These are phyloP conservation scores for Maniola jurtina DNA, from an alignment of 1,140 invertebrate genomes.

Conservation along the genomic window DNA sequence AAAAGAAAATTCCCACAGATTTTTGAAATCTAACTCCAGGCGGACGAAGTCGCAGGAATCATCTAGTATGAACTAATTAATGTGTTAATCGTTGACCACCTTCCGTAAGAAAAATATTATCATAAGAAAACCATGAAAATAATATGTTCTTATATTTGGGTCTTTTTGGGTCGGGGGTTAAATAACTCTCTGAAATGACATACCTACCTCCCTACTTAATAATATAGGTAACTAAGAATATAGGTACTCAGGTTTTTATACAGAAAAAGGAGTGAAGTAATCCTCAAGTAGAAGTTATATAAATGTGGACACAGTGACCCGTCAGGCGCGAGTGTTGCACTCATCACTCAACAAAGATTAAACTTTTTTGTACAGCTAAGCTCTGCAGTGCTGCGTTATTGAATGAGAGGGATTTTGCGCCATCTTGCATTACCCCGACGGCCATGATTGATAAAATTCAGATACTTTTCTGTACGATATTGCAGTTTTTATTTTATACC, in stretches of 20 bases:
- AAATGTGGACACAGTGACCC: constrained; percentile 24
- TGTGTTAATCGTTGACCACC: no score
- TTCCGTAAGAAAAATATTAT: no score
- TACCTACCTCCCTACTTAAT: no score
- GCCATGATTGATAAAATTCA: constrained; percentile 25
- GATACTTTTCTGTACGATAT: not conserved
- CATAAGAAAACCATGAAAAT: no score
- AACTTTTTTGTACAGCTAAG: constrained; percentile 46
- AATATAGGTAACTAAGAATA: no score
- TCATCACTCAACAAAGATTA: constrained; percentile 59
- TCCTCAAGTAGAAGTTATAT: constrained; percentile 10
- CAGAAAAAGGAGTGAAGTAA: not conserved
- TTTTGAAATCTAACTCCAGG: no score
- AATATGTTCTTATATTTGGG: no score
- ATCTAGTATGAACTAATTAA: no score
- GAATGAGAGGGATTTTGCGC: constrained; percentile 32
- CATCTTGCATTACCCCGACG: constrained; percentile 25
- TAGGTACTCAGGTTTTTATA: not conserved
- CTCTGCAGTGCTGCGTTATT: constrained; percentile 31
- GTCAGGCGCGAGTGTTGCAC: constrained; percentile 38
- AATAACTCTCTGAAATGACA: no score
- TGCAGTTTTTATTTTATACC: not conserved
- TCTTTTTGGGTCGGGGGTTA: no score
- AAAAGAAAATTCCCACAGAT: no score
- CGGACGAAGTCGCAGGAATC: no score